Conservation (phyloP, 1,140 invertebrate species). For the Tetramorium alpestre region DNA sequence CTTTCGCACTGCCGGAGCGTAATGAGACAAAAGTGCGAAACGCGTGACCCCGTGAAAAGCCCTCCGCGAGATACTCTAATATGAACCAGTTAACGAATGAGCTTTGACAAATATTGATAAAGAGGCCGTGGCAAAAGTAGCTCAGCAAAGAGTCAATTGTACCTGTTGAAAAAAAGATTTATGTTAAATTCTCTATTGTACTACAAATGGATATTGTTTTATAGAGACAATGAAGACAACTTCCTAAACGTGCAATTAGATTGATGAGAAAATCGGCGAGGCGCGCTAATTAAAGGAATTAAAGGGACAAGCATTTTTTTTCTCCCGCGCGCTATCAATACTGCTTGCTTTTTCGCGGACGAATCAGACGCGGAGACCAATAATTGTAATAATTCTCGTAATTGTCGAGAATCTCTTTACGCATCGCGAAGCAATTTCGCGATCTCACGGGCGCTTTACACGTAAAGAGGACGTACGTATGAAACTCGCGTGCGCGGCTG, state of each 20-base stretch:
- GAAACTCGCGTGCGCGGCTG: conserved; percentile 31
- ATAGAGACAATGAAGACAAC: neutral
- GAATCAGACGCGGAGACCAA: neutral
- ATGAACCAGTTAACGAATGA: neutral
- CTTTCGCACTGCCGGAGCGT: neutral
- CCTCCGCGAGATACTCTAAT: no score
- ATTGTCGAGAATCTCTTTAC: neutral
- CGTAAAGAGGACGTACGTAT: conserved; percentile 43
- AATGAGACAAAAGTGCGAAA: neutral
- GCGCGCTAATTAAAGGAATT: neutral
- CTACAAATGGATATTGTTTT: neutral
- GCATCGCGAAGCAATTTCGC: conserved; percentile 2
- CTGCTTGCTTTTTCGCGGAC: neutral
- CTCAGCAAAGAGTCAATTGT: neutral
- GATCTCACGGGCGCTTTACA: conserved; percentile 14
- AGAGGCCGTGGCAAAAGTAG: neutral
- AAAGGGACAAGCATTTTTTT: neutral
- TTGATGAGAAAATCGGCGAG: neutral
- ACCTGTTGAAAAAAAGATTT: neutral
- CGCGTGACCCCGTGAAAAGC: neutral
- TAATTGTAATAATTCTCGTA: neutral
- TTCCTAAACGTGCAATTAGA: neutral
- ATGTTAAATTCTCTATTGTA: neutral
- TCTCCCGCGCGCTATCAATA: neutral
- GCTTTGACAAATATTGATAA: neutral